phyloP scores from a whole-genome alignment of 2,113 vertebrate species.

The Urocitellus parryii region DNA sequence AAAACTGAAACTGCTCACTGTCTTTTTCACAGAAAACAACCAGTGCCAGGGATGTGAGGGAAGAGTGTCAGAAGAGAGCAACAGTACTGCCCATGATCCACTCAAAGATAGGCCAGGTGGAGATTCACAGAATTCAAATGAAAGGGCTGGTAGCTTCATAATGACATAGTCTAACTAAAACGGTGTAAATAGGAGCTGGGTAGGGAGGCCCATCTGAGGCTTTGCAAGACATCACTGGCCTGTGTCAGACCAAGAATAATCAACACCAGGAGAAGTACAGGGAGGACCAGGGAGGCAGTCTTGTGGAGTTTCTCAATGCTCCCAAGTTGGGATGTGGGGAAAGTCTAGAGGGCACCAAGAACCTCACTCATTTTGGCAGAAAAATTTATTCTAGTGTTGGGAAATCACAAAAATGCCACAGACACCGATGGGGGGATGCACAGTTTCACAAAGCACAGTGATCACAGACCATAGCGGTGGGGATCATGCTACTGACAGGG shows the following conservation, averaged over 20 bases:
- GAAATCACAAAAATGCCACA: conserved; percentile 66
- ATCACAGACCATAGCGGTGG: conserved; percentile 59
- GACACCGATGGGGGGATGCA: conserved; percentile 27
- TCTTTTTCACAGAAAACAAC: conserved; percentile 81
- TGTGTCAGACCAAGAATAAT: not conserved
- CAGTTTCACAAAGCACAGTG: conserved; percentile 69
- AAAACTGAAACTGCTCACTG: conserved; percentile 55
- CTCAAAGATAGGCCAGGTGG: not conserved
- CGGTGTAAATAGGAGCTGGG: not conserved
- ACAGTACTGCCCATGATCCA: conserved; percentile 50
- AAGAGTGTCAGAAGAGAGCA: not conserved
- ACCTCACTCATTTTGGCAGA: conserved; percentile 60
- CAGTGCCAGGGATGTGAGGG: conserved; percentile 27
- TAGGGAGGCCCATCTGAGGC: not conserved
- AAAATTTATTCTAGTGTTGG: conserved; percentile 62
- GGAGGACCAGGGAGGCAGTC: not conserved
- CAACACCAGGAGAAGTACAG: not conserved
- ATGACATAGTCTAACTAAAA: conserved; percentile 5
- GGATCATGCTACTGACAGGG: conserved; percentile 58
- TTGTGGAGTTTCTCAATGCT: conserved; percentile 20
- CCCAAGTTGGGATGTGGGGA: not conserved
- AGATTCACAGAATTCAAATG: conserved; percentile 73
- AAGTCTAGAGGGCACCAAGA: conserved; percentile 41
- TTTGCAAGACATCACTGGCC: not conserved
- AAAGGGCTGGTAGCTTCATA: conserved; percentile 28